phyloP scores from a whole-genome alignment of 2,888 invertebrate genomes.

The Slavum lentiscoides region DNA sequence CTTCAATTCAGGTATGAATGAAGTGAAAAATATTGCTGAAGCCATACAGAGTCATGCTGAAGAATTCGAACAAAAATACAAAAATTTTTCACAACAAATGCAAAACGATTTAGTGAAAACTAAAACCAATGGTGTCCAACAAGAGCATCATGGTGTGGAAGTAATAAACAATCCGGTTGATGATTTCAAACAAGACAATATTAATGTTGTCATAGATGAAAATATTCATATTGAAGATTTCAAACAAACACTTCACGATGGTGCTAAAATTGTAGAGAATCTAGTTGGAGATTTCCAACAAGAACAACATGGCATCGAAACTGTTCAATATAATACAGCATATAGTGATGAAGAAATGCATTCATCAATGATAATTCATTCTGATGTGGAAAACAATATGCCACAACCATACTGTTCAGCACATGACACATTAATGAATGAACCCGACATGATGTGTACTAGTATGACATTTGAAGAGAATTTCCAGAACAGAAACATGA shows the following conservation, averaged over 20 bases:
- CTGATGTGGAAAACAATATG: slow-evolving; percentile 43
- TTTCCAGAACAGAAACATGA: slow-evolving; percentile 51
- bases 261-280: background rate
- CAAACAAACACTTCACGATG: background rate
- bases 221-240: background rate
- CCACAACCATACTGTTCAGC: slow-evolving; percentile 45
- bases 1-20: background rate
- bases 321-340: slow-evolving; percentile 22
- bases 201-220: background rate
- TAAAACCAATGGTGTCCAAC: background rate
- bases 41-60: background rate
- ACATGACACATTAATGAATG: slow-evolving; percentile 11
- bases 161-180: background rate
- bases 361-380: slow-evolving; percentile 51
- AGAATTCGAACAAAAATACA: background rate
- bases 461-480: slow-evolving; percentile 51
- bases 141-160: background rate
- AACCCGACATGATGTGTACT: slow-evolving; percentile 42
- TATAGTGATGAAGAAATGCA: slow-evolving; percentile 51
- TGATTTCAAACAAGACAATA: slow-evolving; percentile 8
- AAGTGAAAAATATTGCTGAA: background rate
- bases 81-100: background rate
- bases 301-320: slow-evolving; percentile 3
- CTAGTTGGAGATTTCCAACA: background rate
- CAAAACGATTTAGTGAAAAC: background rate